Evolutionary conservation across 2,113 vertebrate species (phyloP), one percentile per base, ranked within the genome.

Genomic region (Pionites leucogaster): DNA sequence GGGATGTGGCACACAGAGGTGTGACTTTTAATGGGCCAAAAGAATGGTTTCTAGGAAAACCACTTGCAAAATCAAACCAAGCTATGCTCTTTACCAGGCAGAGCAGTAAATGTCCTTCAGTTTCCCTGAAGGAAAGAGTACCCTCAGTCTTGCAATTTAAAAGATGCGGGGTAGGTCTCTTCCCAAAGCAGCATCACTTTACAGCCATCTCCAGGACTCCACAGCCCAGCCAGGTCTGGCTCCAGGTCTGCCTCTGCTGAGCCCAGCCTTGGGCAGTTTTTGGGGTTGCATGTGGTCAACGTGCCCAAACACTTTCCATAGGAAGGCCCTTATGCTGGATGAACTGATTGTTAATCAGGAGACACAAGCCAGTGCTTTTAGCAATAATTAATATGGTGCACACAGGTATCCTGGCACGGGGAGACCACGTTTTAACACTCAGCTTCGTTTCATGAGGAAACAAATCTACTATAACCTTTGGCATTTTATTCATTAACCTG

Each of bases 401-500:
- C 95, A 91, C 17, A 52, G 98, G 96, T 97, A 97, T 96, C 97
- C 98, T 98, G 98, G 96, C 98, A 97, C 91, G 96, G 95, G 94
- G 92, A 98, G 97, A 99, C 98, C 98, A 97, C 67, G 96, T 98
- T 97, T 97, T 98, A 98, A 98, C 98, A 98, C 98, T 98, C 96
- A 95, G 95, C 95, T 97, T 97, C 93, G 93, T 97, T 96, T 97
- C 93, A 65, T 97, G 93, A 94, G 95, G 96, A 93, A 97, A 97
- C 97, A 95, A 98, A 98, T 98, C 97, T 97, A 97, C 96, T 92
- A 96, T 97, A 98, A 98, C 97, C 98, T 98, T 93, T 97, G 97
- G 94, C 97, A 98, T 98, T 97, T 95, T 81, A 96, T 98, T 98
- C 98, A 98, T 99, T 99, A 99, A 98, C 98, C 98, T 98, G 94